phyloP scores from a whole-genome alignment of 2,113 vertebrate genomes.

The Lamprologus callipterus region DNA sequence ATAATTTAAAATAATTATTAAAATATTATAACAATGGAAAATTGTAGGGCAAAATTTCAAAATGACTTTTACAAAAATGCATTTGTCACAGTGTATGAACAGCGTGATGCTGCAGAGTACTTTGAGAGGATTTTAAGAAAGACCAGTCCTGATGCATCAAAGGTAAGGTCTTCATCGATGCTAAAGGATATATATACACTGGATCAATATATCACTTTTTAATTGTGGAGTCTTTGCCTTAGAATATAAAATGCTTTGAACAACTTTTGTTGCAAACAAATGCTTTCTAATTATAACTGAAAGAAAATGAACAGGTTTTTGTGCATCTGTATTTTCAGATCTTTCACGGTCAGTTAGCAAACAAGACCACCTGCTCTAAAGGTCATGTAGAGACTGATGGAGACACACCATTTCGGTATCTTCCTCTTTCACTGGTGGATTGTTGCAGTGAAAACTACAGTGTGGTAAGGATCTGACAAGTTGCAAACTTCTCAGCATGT shows the following conservation, averaged over 20 bases:
- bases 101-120: too few species aligned
- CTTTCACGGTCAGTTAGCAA: fast-evolving
- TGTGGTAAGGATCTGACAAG: background rate
- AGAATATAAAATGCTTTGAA: fast-evolving
- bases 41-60: too few species aligned
- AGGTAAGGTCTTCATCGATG: background rate
- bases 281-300: background rate
- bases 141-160: background rate
- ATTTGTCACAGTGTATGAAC: too few species aligned
- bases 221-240: fast-evolving
- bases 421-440: background rate
- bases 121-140: too few species aligned
- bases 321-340: background rate
- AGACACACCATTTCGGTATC: background rate
- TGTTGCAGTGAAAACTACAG: fast-evolving
- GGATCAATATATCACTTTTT: fast-evolving
- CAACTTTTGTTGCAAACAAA: fast-evolving
- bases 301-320: background rate
- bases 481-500: background rate
- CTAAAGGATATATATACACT: fast-evolving
- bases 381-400: fast-evolving
- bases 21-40: too few species aligned
- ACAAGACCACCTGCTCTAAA: background rate
- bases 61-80: too few species aligned
- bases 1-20: too few species aligned